phyloP scores from a whole-genome alignment of 2,113 vertebrate species.

The Chionodraco myersi region DNA sequence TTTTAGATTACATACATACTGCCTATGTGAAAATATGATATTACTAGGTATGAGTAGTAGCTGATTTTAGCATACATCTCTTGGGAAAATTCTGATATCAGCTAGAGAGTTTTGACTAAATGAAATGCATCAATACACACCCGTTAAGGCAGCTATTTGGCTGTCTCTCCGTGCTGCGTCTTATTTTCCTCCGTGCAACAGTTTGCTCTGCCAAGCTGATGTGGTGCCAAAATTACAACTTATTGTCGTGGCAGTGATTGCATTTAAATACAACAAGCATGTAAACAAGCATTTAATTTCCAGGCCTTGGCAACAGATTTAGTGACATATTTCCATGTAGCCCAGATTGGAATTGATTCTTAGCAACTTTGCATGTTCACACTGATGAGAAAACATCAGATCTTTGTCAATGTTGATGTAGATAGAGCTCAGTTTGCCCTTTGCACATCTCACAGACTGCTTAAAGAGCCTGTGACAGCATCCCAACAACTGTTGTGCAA shows the following conservation, averaged over 20 bases:
- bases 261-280: conserved; percentile 9
- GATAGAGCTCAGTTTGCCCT: background rate
- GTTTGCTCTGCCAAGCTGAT: conserved; percentile 14
- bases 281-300: background rate
- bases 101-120: conserved; percentile 6
- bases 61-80: background rate
- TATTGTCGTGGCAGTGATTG: conserved; percentile 7
- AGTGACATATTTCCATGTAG: background rate
- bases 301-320: background rate
- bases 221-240: conserved; percentile 2
- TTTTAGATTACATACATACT: too few relatives aligned
- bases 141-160: conserved; percentile 4
- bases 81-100: background rate
- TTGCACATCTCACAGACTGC: background rate
- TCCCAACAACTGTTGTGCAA: too few relatives aligned
- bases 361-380: background rate
- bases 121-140: conserved; percentile 14
- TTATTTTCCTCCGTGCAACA: conserved; percentile 5
- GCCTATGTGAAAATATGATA: background rate
- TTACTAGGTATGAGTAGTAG: background rate
- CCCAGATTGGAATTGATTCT: background rate
- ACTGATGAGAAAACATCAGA: background rate
- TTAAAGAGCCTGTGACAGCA: background rate
- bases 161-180: background rate
- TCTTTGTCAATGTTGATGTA: background rate